These are phyloP conservation scores for Polypedilum vanderplanki DNA, from an alignment of 1,140 invertebrate genomes.

Conservation along the genomic window DNA sequence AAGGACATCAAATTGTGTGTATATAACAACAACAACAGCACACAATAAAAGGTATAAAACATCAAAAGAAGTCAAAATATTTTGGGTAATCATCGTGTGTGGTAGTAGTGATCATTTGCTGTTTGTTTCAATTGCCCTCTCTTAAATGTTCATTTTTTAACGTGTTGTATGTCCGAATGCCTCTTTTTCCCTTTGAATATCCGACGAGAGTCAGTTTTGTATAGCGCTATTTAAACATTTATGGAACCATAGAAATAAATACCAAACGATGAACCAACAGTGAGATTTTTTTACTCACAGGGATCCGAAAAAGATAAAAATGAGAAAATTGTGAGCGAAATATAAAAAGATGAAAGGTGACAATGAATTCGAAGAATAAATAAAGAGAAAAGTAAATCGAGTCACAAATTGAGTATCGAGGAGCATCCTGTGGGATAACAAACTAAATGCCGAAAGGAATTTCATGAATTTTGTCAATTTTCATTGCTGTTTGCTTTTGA, in stretches of 20 bases:
- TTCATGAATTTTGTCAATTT: too few relatives aligned
- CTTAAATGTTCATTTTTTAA: neutral
- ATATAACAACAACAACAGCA: neutral
- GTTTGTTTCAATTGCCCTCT: constrained; percentile 2
- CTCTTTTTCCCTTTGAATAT: neutral
- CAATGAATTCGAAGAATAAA: too few relatives aligned
- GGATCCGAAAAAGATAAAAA: too few relatives aligned
- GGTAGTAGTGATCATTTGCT: constrained; percentile 23
- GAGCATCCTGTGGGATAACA: too few relatives aligned
- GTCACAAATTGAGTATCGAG: too few relatives aligned
- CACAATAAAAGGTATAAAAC: constrained; percentile 20
- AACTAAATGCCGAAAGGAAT: too few relatives aligned
- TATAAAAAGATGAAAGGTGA: too few relatives aligned
- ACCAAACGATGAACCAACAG: neutral
- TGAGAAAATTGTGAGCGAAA: too few relatives aligned
- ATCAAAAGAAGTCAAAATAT: constrained; percentile 29
- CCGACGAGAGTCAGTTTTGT: neutral
- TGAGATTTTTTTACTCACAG: too few relatives aligned
- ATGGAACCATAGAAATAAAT: constrained; percentile 22
- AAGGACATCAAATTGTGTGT: neutral
- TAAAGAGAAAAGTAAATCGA: too few relatives aligned
- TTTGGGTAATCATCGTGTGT: constrained; percentile 28
- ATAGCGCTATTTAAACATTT: constrained; percentile 21
- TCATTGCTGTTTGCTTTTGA: too few relatives aligned
- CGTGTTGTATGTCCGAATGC: neutral